These are phyloP conservation scores for Globodera rostochiensis DNA, from an alignment of 1,140 invertebrate species.

Conservation along the genomic window DNA sequence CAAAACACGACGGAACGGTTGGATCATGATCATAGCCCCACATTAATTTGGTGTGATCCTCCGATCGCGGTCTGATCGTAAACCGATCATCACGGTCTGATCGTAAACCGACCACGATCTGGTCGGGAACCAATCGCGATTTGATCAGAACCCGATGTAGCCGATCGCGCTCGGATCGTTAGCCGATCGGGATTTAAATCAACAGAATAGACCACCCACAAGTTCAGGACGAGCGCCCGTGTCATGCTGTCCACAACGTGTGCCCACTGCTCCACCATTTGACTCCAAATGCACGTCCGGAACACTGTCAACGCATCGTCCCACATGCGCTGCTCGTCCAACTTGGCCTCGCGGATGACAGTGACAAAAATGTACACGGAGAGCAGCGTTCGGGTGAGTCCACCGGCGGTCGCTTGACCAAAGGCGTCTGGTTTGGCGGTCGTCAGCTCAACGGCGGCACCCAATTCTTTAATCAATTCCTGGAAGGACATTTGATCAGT, in stretches of 20 bases:
- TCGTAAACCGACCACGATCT: no score
- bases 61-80: no score
- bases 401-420: slow-evolving; percentile 47
- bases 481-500: neutral
- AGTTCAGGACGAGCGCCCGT: slow-evolving; percentile 54
- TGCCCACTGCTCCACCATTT: slow-evolving; percentile 55
- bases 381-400: slow-evolving; percentile 52
- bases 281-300: slow-evolving; percentile 47
- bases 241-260: slow-evolving; percentile 56
- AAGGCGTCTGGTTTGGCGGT: slow-evolving; percentile 46
- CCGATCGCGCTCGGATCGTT: no score
- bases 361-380: slow-evolving; percentile 53
- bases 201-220: slow-evolving; percentile 30
- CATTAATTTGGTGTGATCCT: no score
- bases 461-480: slow-evolving; percentile 43
- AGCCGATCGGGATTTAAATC: no score
- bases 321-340: slow-evolving; percentile 62
- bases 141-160: no score
- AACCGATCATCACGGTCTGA: no score
- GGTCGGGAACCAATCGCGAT: no score
- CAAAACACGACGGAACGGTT: neutral
- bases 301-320: slow-evolving; percentile 58
- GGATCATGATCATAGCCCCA: neutral
- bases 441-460: slow-evolving; percentile 35
- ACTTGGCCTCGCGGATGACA: slow-evolving; percentile 56